Conservation (phyloP, 2,797 vertebrate species). For the Champsocephalus gunnari region DNA sequence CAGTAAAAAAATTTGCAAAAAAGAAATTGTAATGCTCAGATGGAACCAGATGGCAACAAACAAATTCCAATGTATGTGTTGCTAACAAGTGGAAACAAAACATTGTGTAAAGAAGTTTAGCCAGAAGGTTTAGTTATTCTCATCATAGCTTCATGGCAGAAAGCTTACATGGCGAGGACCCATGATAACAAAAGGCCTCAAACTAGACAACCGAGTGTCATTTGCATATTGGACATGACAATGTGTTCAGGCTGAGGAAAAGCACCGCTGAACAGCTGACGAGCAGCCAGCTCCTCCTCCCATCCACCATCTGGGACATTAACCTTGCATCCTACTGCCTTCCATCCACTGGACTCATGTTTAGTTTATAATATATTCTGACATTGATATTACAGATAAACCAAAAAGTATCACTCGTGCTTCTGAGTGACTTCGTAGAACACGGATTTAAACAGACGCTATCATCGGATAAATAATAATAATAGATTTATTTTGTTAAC, state of each 20-base stretch:
- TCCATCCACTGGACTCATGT: conserved; percentile 1
- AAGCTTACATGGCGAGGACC: background rate
- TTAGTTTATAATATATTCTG: conserved; percentile 18
- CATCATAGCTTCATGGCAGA: background rate
- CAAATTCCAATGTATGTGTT: background rate
- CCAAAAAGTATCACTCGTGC: background rate
- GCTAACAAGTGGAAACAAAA: background rate
- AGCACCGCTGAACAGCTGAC: conserved; percentile 56
- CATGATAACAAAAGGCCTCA: conserved; percentile 22
- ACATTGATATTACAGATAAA: conserved; percentile 3
- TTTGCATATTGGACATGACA: conserved; percentile 58
- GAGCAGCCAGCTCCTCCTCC: conserved; percentile 39
- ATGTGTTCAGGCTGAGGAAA: conserved; percentile 41
- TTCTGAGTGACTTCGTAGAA: background rate
- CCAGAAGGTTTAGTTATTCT: background rate
- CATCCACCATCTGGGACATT: conserved; percentile 63
- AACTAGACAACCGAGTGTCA: conserved; percentile 12
- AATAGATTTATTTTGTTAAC: too few relatives aligned
- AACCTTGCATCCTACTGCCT: conserved; percentile 27
- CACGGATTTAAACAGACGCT: background rate
- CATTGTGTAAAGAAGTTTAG: background rate
- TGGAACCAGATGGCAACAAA: background rate
- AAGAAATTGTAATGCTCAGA: background rate
- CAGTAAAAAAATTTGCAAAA: too few relatives aligned
- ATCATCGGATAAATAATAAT: background rate